phyloP scores from a whole-genome alignment of 2,888 invertebrate species.

The Drosophila antonietae region DNA sequence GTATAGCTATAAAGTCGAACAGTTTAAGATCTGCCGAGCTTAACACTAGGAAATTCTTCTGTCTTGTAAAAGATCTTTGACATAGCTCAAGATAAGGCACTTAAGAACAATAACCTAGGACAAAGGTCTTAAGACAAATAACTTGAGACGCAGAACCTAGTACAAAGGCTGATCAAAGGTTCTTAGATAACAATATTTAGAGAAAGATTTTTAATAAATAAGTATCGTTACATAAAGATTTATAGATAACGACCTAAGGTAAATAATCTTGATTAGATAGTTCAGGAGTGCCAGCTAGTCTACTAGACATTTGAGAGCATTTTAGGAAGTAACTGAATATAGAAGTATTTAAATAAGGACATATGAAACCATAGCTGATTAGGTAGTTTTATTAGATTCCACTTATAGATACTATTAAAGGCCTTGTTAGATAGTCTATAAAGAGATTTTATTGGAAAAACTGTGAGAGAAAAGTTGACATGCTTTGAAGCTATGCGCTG shows the following conservation, averaged over 20 bases:
- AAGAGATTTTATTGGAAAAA: not conserved
- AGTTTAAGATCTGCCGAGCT: not conserved
- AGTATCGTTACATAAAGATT: not conserved
- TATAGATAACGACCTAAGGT: not conserved
- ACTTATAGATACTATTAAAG: not conserved
- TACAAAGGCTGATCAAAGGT: not conserved
- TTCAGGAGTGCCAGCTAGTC: not conserved
- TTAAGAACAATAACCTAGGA: not conserved
- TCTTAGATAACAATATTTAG: not conserved
- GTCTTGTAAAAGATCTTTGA: not conserved
- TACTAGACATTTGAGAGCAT: not conserved
- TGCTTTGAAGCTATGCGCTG: not conserved
- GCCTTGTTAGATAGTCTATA: not conserved
- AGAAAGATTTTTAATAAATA: not conserved
- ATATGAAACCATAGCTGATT: not conserved
- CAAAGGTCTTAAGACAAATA: not conserved
- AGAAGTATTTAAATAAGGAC: not conserved
- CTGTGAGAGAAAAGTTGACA: not conserved
- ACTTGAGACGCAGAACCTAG: not conserved
- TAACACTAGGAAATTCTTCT: not conserved
- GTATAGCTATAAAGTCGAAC: not conserved
- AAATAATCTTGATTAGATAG: constrained; percentile 2
- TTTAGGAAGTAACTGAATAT: not conserved
- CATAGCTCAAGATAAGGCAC: too few relatives aligned
- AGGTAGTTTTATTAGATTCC: not conserved